These are phyloP conservation scores for Drosophila kepulauana DNA, from an alignment of 1,140 invertebrate genomes.

Conservation along the genomic window DNA sequence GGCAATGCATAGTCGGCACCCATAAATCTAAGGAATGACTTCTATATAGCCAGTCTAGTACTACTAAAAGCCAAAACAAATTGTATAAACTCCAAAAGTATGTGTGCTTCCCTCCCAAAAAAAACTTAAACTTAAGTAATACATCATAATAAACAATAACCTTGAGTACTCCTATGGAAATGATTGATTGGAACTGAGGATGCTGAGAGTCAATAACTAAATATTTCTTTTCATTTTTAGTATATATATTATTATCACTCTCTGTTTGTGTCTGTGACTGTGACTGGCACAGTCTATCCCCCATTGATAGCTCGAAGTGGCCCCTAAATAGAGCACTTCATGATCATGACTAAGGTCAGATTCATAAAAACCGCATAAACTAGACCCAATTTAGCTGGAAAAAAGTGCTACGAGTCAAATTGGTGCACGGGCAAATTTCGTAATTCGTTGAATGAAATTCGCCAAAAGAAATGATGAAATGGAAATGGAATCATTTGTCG, in stretches of 20 bases:
- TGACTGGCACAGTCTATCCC: constrained; percentile 55
- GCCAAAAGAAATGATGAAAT: constrained; percentile 41
- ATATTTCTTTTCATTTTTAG: constrained; percentile 2
- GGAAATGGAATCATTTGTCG: constrained; percentile 22
- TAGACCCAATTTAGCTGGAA: constrained; percentile 74
- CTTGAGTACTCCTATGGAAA: constrained; percentile 2
- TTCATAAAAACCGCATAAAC: constrained; percentile 80
- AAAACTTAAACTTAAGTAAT: background rate
- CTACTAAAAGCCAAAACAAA: background rate
- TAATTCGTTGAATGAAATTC: constrained; percentile 56
- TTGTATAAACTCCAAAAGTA: background rate
- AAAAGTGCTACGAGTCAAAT: constrained; percentile 6
- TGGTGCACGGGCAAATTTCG: constrained; percentile 13
- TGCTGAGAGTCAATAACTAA: background rate
- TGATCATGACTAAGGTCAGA: constrained; percentile 81
- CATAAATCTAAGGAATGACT: constrained; percentile 30
- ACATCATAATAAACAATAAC: constrained; percentile 1
- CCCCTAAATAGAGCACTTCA: constrained; percentile 63
- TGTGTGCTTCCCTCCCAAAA: constrained; percentile 1
- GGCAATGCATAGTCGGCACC: constrained; percentile 42
- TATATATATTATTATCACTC: background rate
- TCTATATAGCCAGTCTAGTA: constrained; percentile 1
- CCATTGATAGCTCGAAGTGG: constrained; percentile 57
- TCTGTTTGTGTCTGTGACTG: background rate
- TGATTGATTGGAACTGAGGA: constrained; percentile 20